Evolutionary conservation across 2,113 vertebrate genomes (phyloP), one percentile per base, ranked within the genome.

Genomic region (Ariopsis seemanni): DNA sequence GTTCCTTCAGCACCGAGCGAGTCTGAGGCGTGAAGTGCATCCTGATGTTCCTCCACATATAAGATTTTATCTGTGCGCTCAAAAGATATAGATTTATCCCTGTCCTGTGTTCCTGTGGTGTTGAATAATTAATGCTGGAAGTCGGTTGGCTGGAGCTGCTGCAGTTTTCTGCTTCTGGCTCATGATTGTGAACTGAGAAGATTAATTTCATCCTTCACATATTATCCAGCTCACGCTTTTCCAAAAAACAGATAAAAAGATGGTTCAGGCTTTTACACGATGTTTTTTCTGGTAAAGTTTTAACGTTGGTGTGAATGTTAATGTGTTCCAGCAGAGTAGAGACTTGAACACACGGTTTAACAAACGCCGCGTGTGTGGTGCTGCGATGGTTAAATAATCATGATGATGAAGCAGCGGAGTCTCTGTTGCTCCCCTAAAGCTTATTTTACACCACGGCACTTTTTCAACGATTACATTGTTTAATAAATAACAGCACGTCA

Each of bases 81-180:
- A 52, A 80, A 87, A 42, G n/a, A 75, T 86, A 85, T 58, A 63
- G 78, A 87, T 85, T 58, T 55, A 74, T 18, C 55, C 69, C 30
- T 62, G 60, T 71, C 69, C 27, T 72, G 27, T 75, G 60, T 72
- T 67, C n/a, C 75, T 79, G 74, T 18, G 65, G n/a, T 53, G 60
- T 30, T 90, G 65, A 91, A 90, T 91, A 88, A 90, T 90, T 90
- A 22, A 91, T 85, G 78, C 11, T 57, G 20, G 65, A 65, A 77
- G 42, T 48, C 69, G 78, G 85, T 71, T 78, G 72, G 67, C 17
- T 72, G 52, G 82, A 58, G 65, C 18, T 62, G 6, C 69, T 55
- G 30, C 58, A 27, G n/a, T 30, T 52, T 52, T 77, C 42, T 25
- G 42, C 72, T 75, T 50, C 52, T 75, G 42, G 48, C 3, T 1